phyloP scores from a whole-genome alignment of 2,113 vertebrate genomes.

The Tetrax tetrax region DNA sequence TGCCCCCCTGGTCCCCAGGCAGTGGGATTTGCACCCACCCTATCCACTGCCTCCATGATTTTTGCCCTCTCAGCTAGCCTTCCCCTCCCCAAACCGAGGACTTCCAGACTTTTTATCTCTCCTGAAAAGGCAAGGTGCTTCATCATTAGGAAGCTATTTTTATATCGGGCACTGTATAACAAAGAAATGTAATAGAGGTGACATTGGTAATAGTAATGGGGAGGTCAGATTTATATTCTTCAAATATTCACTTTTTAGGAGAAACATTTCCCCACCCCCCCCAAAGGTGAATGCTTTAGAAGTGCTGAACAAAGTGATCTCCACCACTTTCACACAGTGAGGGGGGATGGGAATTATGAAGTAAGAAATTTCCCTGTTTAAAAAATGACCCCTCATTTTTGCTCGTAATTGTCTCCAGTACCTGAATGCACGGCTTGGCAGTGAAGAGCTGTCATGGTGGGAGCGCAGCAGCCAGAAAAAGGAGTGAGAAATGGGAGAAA shows the following conservation, averaged over 20 bases:
- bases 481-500: background rate
- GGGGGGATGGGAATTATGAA: background rate
- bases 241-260: background rate
- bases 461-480: background rate
- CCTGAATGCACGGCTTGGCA: background rate
- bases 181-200: background rate
- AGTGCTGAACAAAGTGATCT: background rate
- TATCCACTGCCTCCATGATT: background rate
- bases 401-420: background rate
- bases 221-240: background rate
- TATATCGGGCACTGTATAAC: background rate
- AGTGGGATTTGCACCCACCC: no score
- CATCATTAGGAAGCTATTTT: background rate
- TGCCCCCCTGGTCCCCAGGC: no score
- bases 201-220: background rate
- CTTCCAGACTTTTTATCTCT: background rate
- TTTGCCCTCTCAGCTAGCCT: background rate
- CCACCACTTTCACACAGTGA: rapidly evolving
- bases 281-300: background rate
- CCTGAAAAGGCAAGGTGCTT: background rate
- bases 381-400: background rate
- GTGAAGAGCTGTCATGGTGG: background rate
- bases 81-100: background rate
- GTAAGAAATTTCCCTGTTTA: background rate
- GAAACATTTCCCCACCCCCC: background rate